phyloP scores from a whole-genome alignment of 2,797 vertebrate genomes.

The Heterohyrax brucei region DNA sequence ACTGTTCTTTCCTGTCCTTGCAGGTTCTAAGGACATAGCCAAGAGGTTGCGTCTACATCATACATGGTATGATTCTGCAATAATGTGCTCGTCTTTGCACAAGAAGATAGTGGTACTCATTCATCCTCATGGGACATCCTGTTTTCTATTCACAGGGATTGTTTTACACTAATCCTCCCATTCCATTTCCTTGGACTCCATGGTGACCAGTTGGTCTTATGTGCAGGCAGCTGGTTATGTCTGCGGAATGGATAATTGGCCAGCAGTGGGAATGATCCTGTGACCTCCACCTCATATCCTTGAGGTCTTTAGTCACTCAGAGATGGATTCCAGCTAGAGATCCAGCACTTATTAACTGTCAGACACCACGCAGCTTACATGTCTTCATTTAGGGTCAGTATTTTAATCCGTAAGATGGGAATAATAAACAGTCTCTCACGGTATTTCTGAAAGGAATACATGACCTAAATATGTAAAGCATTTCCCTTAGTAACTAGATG shows the following conservation, averaged over 20 bases:
- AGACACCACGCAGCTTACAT: background rate
- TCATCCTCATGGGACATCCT: background rate
- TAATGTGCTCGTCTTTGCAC: constrained; percentile 38
- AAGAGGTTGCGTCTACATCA: background rate
- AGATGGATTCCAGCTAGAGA: background rate
- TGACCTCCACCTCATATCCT: constrained; percentile 18
- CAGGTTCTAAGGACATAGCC: constrained; percentile 72
- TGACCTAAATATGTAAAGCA: background rate
- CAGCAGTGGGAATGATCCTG: background rate
- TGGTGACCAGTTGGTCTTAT: constrained; percentile 51
- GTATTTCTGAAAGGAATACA: background rate
- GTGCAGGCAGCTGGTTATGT: constrained; percentile 53
- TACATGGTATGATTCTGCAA: background rate
- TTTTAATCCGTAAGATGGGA: background rate
- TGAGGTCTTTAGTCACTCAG: background rate
- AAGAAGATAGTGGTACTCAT: constrained; percentile 14
- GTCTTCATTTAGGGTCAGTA: background rate
- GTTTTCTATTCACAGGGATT: constrained; percentile 66
- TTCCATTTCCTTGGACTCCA: constrained; percentile 61
- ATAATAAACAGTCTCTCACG: background rate
- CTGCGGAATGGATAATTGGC: background rate
- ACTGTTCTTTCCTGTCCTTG: constrained; percentile 65
- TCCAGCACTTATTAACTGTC: background rate
- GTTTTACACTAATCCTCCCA: constrained; percentile 66
- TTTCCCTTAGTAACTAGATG: background rate